Evolutionary conservation across 1,140 invertebrate genomes (phyloP).

Genomic region (Hyposmocoma kahamanoa): DNA sequence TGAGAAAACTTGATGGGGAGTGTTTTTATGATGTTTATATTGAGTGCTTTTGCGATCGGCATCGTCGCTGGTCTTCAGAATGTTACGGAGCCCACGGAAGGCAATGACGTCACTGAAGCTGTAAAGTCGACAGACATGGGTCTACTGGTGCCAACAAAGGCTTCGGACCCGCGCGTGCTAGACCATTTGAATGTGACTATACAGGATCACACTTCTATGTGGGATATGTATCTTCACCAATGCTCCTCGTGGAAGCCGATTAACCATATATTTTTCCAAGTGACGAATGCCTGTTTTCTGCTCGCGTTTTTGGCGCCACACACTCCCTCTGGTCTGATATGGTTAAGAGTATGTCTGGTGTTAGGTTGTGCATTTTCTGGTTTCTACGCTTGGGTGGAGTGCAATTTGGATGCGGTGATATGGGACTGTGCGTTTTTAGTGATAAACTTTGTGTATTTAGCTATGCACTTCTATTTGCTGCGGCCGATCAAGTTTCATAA

Average conservation of each 20-base stretch:
- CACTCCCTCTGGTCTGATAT: constrained; percentile 85
- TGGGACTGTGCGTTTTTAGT: constrained; percentile 90
- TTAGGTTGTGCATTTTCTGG: constrained; percentile 85
- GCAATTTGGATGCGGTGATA: constrained; percentile 88
- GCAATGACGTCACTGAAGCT: constrained; percentile 15
- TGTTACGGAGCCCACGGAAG: constrained; percentile 26
- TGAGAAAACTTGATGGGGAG: constrained; percentile 47
- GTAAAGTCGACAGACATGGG: constrained; percentile 39
- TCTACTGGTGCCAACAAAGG: constrained; percentile 42
- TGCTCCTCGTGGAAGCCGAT: constrained; percentile 75
- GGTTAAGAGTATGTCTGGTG: constrained; percentile 83
- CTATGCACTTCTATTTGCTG: constrained; percentile 86
- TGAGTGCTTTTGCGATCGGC: constrained; percentile 66
- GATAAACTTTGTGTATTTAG: constrained; percentile 88
- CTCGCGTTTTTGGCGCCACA: constrained; percentile 87
- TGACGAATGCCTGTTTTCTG: constrained; percentile 88
- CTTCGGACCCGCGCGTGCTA: constrained; percentile 20
- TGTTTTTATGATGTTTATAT: constrained; percentile 65
- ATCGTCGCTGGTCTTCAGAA: constrained; percentile 63
- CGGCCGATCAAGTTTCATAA: constrained; percentile 88
- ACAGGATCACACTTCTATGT: constrained; percentile 56
- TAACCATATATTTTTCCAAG: constrained; percentile 87
- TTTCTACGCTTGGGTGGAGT: constrained; percentile 89
- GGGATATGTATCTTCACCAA: constrained; percentile 69
- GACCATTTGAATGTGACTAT: constrained; percentile 58